Evolutionary conservation across 2,113 vertebrate genomes (phyloP), one percentile per base, ranked within the genome.

Genomic region (Sapayoa aenigma): DNA sequence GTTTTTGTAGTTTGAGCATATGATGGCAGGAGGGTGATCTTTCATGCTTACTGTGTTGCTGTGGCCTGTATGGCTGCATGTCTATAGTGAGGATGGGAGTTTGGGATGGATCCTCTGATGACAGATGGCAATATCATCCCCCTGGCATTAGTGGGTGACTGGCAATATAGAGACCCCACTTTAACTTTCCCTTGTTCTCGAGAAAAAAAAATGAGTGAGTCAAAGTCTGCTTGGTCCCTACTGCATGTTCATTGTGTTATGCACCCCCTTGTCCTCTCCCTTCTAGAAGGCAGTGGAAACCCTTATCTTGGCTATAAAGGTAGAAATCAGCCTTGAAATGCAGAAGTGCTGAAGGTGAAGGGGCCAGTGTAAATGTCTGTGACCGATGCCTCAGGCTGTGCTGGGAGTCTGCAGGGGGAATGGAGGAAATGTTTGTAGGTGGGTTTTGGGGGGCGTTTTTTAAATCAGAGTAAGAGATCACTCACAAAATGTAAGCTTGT

Each of bases 221-320:
- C 68, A 11, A 46, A 58, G 7, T 50, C 50, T 56, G 28, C 27
- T 67, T n/a, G 9, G 12, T 71, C 33, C 49, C 74, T 88, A 2
- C 10, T 56, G 58, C 30, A 39, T 0, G 0, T 71, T 50, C 39
- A 17, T 46, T 1, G 3, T 55, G 14, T 11, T 55, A 9, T n/a
- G 25, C 49, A 31, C 9, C 23, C 16, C 4, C 1, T 49, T 69
- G 23, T 35, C 39, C 31, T 66, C n/a, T 89, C n/a, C 21, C 37
- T 69, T 44, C 59, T 42, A 65, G 74, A 53, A 73, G 63, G 23
- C n/a, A 50, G 18, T 41, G 25, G n/a, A 27, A 73, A 49, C 19
- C 10, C 20, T 62, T n/a, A 1, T 2, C 12, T 83, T 67, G 62
- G 37, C 67, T 83, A 12, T 14, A 22, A 39, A 14, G 75, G 31